Evolutionary conservation across 2,797 vertebrate genomes (phyloP).

Genomic region (Delichon dasypus): DNA sequence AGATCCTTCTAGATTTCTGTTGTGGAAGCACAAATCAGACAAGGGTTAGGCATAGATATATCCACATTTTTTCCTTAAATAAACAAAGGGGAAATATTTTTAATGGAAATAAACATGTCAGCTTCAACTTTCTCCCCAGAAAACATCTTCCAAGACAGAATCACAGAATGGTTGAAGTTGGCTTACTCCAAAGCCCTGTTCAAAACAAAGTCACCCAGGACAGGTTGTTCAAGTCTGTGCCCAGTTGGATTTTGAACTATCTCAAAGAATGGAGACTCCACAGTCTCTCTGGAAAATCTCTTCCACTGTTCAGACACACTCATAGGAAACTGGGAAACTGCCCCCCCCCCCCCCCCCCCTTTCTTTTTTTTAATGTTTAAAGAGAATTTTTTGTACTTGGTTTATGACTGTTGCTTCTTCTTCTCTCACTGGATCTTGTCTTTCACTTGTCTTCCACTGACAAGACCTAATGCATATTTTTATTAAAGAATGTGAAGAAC

Average conservation of each 20-base stretch:
- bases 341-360: too few species aligned
- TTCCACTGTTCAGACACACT: neutral
- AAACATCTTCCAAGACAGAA: neutral
- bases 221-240: neutral
- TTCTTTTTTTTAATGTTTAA: neutral
- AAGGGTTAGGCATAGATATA: neutral
- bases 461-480: neutral
- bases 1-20: neutral
- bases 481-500: neutral
- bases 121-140: neutral
- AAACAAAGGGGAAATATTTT: neutral
- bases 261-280: neutral
- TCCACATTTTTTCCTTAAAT: neutral
- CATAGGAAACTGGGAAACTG: neutral
- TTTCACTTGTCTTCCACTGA: too few species aligned
- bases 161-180: neutral
- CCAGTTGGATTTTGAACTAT: neutral
- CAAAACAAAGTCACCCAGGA: neutral
- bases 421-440: neutral
- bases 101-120: neutral
- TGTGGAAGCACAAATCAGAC: neutral
- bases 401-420: neutral
- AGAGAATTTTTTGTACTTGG: neutral
- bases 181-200: neutral
- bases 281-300: neutral